These are phyloP conservation scores for Watsonalla binaria DNA, from an alignment of 2,888 invertebrate species.

Conservation along the genomic window DNA sequence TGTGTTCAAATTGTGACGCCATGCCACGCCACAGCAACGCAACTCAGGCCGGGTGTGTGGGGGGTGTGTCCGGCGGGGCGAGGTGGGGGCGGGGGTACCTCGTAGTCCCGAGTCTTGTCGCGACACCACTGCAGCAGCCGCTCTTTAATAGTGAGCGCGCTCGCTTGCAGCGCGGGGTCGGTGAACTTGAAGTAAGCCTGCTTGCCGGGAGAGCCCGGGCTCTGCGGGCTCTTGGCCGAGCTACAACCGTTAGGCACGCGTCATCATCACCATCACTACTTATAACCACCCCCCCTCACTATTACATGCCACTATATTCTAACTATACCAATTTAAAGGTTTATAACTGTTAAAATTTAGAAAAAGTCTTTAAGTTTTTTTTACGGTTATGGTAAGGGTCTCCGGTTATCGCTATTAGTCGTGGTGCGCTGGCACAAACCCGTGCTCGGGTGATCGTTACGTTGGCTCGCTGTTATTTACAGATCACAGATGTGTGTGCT, in stretches of 20 bases:
- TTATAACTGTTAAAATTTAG: no score
- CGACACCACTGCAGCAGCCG: conserved; percentile 98
- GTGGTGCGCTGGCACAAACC: conserved; percentile 35
- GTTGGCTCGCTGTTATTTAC: conserved; percentile 44
- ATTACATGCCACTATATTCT: not conserved
- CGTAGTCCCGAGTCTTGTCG: conserved; percentile 97
- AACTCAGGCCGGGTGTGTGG: conserved; percentile 26
- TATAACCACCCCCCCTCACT: not conserved
- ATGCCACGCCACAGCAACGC: not conserved
- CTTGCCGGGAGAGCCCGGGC: conserved; percentile 79
- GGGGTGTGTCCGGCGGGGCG: conserved; percentile 21
- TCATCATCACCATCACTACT: conserved; percentile 24
- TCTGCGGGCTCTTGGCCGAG: conserved; percentile 85
- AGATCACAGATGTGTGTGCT: conserved; percentile 27
- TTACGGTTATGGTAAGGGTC: conserved; percentile 25
- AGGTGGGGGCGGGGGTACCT: conserved; percentile 81
- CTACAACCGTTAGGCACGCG: conserved; percentile 79
- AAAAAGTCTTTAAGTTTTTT: no score
- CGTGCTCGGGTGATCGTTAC: conserved; percentile 43
- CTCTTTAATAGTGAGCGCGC: conserved; percentile 97
- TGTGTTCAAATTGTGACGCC: no score
- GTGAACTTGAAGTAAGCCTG: conserved; percentile 93
- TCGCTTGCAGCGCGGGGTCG: conserved; percentile 92
- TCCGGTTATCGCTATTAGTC: conserved; percentile 30
- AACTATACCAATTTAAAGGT: no score